Evolutionary conservation across 1,140 invertebrate species (phyloP), one percentile per base, ranked within the genome.

Genomic region (Drosophila kurseongensis): DNA sequence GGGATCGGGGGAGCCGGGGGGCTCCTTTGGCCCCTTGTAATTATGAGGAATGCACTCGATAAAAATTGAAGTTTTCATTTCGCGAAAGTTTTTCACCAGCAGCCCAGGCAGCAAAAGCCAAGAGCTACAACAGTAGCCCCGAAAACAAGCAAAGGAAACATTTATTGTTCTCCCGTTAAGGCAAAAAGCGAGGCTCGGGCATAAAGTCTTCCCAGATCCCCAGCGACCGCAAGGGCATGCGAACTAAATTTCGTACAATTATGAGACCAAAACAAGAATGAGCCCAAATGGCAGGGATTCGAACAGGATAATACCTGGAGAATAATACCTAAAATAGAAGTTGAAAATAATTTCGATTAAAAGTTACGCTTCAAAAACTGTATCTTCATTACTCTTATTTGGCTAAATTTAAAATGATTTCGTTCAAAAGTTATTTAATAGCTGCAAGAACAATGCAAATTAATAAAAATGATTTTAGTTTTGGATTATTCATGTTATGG

Each of bases 211-310:
- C 67, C 52, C 40, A 69, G 68, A 77, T 63, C 55, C 55, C 42
- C 75, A 75, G 78, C 84, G 75, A 89, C 79, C 83, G 83, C 80
- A 90, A 89, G 84, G 84, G 84, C 84, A 89, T 90, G 85, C 85
- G 85, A 89, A 89, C 85, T 89, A 89, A 89, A 89, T 90, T 89
- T 89, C 85, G 62, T 89, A 90, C 85, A 90, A 89, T 89, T 89
- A 89, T 89, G 84, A 83, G 84, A 84, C 76, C 75, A 78, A 80
- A 85, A 85, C 57, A 59, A 74, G 81, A 54, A 74, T 42, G 27
- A 72, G 45, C 41, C 14, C 40, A 51, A 18, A 5, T 2, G 9
- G 8, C 12, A 2, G 14, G 38, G 57, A 42, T 27, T 18, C 61
- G 75, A 81, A 45, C 1, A 7, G 23, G 13, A 1, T 16, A 0